Base-by-base conservation (phyloP, 2,888 invertebrate genomes). In the Matsumyia berberina region DNA sequence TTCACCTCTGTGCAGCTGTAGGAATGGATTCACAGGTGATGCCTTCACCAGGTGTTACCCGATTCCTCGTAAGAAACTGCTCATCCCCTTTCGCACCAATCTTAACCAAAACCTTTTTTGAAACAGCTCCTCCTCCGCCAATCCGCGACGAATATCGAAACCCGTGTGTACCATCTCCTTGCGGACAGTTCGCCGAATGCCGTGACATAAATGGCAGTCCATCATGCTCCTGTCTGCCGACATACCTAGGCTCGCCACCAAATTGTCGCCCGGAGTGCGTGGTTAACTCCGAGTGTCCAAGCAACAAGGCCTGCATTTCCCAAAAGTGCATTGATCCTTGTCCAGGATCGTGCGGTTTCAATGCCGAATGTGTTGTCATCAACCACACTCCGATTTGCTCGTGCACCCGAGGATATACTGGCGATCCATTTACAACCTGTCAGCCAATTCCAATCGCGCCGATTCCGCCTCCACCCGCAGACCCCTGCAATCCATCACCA, bases 1-100 rank as follows among this genome's bases (percentile, higher is more conserved):
- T 89, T 94, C 94, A 86, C 96, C 96, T 0, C 94, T 96, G 86
- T 97, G 96, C 90, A 94, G 93, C 69, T 97, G 97, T 89, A 93
- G 92, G 49, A 91, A 90, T 86, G 94, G 94, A 44, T 95, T 93
- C 88, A 94, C 95, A 87, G 96, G 96, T 86, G 95, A 96, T 92
- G 95, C 96, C 53, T 96, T 96, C 89, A 93, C 94, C 0, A 92
- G 93, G 88, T 95, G 95, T 88, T 92, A 92, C 86, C 91, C 93
- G 51, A 90, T 92, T 76, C 91, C 91, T 87, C 89, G 92, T 91
- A 92, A 92, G 91, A 51, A 24, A 12, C 15, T 2, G 15, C 17
- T 24, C 5, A 6, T 11, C 8, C 33, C 31, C 0, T 46, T 39
- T 24, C 2, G 0, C 5, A 0, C 29, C 11, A 8, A n/a, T 24